Evolutionary conservation across 92 coral and sea anemone genomes (phyloP).

Genomic region (Paramuricea clavata): DNA sequence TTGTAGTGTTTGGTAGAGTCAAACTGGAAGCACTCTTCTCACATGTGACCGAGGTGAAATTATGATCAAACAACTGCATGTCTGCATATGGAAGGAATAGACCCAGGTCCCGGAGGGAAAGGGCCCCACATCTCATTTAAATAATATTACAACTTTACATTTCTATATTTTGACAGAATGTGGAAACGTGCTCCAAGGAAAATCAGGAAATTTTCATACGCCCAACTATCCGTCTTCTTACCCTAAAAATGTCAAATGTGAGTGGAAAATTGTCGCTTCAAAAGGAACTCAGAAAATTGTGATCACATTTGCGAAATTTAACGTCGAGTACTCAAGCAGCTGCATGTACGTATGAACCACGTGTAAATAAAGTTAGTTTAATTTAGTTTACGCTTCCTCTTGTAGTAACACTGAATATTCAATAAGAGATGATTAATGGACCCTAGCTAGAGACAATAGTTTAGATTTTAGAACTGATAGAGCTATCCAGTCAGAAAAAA

Average conservation of each 20-base stretch:
- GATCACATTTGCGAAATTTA: background rate
- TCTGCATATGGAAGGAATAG: too few species aligned
- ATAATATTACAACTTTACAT: background rate
- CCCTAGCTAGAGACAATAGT: too few species aligned
- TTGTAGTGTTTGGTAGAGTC: too few species aligned
- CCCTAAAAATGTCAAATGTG: constrained; percentile 68
- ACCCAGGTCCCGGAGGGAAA: too few species aligned
- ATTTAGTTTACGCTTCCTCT: background rate
- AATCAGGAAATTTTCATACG: constrained; percentile 64
- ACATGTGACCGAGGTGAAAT: too few species aligned
- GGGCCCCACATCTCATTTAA: too few species aligned
- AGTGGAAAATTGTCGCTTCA: constrained; percentile 65
- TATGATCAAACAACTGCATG: too few species aligned
- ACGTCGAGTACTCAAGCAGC: background rate
- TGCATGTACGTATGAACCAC: background rate
- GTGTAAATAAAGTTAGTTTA: too few species aligned
- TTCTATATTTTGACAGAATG: constrained; percentile 44
- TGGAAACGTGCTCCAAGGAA: constrained; percentile 62
- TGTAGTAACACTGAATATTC: background rate
- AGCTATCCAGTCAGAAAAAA: too few species aligned
- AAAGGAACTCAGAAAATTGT: constrained; percentile 14
- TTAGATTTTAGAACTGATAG: too few species aligned
- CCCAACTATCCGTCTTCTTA: constrained; percentile 72
- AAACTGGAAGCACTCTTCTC: too few species aligned
- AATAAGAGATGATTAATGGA: too few species aligned